Conservation (phyloP, 1,140 invertebrate genomes). For the Euglossa dilemma region DNA sequence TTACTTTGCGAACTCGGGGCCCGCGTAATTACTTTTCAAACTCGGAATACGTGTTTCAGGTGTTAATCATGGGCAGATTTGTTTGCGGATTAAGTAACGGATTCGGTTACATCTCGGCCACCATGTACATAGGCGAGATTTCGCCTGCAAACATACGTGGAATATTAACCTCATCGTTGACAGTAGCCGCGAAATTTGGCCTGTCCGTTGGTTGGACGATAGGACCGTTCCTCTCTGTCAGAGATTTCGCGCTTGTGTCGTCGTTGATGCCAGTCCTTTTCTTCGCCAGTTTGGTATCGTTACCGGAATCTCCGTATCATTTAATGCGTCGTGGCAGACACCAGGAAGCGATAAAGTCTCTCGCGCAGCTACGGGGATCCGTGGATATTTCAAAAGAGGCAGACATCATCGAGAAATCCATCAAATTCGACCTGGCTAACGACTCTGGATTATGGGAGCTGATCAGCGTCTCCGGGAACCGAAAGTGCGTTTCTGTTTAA, state of each 20-base stretch:
- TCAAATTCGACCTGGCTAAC: slow-evolving; percentile 83
- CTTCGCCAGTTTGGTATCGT: slow-evolving; percentile 84
- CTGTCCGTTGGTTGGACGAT: slow-evolving; percentile 86
- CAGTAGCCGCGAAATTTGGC: slow-evolving; percentile 83
- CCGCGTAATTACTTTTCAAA: no score
- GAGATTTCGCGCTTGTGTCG: slow-evolving; percentile 83
- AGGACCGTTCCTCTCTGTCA: slow-evolving; percentile 84
- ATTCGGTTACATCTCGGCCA: slow-evolving; percentile 84
- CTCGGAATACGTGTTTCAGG: slow-evolving; percentile 45
- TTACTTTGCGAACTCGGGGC: no score
- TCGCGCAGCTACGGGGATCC: slow-evolving; percentile 84
- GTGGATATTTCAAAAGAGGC: slow-evolving; percentile 84
- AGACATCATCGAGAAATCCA: slow-evolving; percentile 83
- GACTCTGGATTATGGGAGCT: slow-evolving; percentile 83
- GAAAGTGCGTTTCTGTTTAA: slow-evolving; percentile 68
- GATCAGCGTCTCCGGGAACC: slow-evolving; percentile 83
- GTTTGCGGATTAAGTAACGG: slow-evolving; percentile 85
- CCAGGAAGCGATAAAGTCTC: slow-evolving; percentile 83
- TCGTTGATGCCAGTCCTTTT: slow-evolving; percentile 83
- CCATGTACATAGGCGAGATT: slow-evolving; percentile 86
- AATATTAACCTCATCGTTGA: slow-evolving; percentile 85
- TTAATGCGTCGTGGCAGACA: slow-evolving; percentile 83
- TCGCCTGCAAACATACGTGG: slow-evolving; percentile 86
- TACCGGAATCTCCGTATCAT: slow-evolving; percentile 90
- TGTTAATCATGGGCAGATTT: slow-evolving; percentile 65